Evolutionary conservation across 2,797 vertebrate species (phyloP), one percentile per base, ranked within the genome.

Genomic region (Aotus griseimembra): DNA sequence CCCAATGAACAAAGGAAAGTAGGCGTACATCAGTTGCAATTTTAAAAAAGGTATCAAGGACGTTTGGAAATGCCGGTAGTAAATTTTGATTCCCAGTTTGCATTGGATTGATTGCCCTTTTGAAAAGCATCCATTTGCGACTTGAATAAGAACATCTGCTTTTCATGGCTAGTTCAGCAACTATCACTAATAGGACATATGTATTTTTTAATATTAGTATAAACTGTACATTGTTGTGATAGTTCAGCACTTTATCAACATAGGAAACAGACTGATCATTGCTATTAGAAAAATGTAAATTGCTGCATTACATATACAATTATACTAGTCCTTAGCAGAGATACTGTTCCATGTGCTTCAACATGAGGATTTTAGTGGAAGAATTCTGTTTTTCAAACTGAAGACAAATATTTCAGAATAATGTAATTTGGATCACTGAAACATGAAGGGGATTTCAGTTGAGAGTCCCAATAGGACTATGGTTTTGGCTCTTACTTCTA

Each of bases 141-240:
- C 24, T 86, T 76, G 77, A 73, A 81, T 67, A 55, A 85, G 44
- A 91, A 46, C 24, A 41, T 67, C 44, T 52, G 11, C 33, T 88
- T 93, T 87, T 92, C 73, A 72, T 79, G 76, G 41, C 55, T 93
- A 55, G 79, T 81, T 75, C 96, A 88, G 41, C 88, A 70, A 36
- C 79, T 80, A 11, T 87, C 61, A 73, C 36, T 83, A 93, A 75
- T 4, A 82, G 50, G 52, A 91, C 90, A 67, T n/a, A 67, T 6
- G 52, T 55, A 6, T 55, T 72, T 94, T 96, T 44, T 57, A 57
- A 46, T 72, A 73, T n/a, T 76, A 81, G 20, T 84, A 15, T 93
- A 55, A 89, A 84, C 41, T 86, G 2, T 12, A 61, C 26, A n/a
- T 48, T 82, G 26, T 83, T 24, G 57, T 84, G 81, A 5, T 58